Evolutionary conservation across 2,797 vertebrate genomes (phyloP), one percentile per base, ranked within the genome.

Genomic region (Falco rusticolus): DNA sequence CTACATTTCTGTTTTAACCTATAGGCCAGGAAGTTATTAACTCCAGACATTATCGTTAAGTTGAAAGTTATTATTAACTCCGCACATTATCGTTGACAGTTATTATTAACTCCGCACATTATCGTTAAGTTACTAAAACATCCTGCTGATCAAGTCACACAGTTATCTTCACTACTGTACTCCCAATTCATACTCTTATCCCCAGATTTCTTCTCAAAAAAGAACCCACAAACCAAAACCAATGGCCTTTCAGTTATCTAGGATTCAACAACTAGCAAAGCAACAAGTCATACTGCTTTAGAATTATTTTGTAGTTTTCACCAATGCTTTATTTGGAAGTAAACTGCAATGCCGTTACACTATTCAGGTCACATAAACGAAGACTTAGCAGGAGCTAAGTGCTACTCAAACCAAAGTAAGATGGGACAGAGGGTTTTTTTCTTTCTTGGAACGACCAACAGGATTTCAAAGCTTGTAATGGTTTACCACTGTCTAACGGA

Each of bases 261-360:
- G 41, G 37, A 56, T 56, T 63, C 50, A 86, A 48, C 4, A 28
- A 13, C 17, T 26, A 45, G 22, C n/a, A 72, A 93, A 84, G 33
- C 37, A 54, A 77, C 9, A 43, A 3, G 3, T 41, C 69, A 78
- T 22, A 28, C 6, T 56, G 24, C 59, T 89, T 93, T 31, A 28
- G 53, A 31, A 19, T 34, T 18, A 71, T 60, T n/a, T 34, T 82
- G 19, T 45, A 45, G 16, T 60, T 94, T 90, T 61, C 25, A 83
- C 15, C 59, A 59, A 6, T 59, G 54, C 72, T 87, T 96, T 92
- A 91, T 66, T 94, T 87, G 54, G 79, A 96, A 87, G 63, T 77
- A 61, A 92, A 69, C 1, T 92, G 92, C 94, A 53, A 57, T 54
- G 39, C 53, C 56, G 10, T 51, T 87, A 68, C 59, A 33, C 34